Evolutionary conservation across 2,797 vertebrate genomes (phyloP), one percentile per base, ranked within the genome.

Genomic region (Cuniculus paca): DNA sequence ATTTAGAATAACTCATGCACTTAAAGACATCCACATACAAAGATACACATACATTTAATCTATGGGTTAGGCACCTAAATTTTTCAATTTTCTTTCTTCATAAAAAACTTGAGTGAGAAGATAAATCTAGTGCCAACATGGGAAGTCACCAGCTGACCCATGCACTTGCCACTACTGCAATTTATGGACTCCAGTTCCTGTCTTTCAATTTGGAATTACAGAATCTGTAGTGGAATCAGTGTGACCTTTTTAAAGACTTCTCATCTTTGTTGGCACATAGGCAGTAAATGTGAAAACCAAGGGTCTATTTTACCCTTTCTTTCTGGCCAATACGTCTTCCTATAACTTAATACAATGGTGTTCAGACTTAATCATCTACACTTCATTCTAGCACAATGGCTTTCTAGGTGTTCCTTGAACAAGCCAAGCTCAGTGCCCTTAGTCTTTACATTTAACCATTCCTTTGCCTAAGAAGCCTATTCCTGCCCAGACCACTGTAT

Each of bases 161-260:
- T 0, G 1, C 0, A 22, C 61, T 79, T 91, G 75, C 48, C 52
- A 26, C 54, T 60, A 9, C 52, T 56, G 13, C 56, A 75, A 11
- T n/a, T 77, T 75, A 56, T 65, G n/a, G 54, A 75, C 6, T 89
- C 68, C n/a, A 83, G 34, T 31, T 83, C 34, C 39, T 81, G 52
- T 75, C 58, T 96, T 87, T 63, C 60, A 54, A 83, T n/a, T 72
- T 61, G 16, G 24, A 92, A 90, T 84, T 77, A 65, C 8, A 78
- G 31, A 16, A 61, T 6, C 28, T 36, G 39, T 42, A 70, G 6
- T 60, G n/a, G 52, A 89, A 85, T 75, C 22, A 56, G 75, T 10
- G 20, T 26, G 31, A n/a, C 31, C 36, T 84, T 63, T 90, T 68
- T 79, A 61, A 74, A 93, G 75, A 74, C 54, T 61, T 92, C n/a